phyloP scores from a whole-genome alignment of 92 coral and sea anemone genomes.

The Heliopora coerulea region DNA sequence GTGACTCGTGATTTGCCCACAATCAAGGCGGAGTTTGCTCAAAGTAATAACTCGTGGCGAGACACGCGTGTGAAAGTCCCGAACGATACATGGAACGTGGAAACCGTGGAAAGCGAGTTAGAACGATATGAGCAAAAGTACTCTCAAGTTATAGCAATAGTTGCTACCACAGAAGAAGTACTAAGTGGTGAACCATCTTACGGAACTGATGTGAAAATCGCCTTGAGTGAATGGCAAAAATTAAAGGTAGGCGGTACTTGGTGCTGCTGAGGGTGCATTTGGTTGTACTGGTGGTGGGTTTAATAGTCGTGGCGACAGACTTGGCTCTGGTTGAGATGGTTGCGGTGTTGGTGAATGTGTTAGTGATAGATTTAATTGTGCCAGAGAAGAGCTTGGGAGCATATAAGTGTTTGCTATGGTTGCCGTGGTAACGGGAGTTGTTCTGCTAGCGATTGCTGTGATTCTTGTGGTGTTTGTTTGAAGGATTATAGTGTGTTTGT shows the following conservation, averaged over 20 bases:
- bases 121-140: constrained; percentile 20
- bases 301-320: neutral
- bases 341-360: neutral
- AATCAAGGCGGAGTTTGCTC: constrained; percentile 37
- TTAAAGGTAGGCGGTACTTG: constrained; percentile 8
- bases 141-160: neutral
- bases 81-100: constrained; percentile 38
- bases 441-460: no score
- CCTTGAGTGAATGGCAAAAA: constrained; percentile 38
- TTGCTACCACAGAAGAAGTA: constrained; percentile 10
- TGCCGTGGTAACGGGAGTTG: no score
- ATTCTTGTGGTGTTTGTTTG: no score
- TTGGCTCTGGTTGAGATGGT: neutral
- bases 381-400: no score
- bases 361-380: no score
- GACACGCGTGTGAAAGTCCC: constrained; percentile 48
- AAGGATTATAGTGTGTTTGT: no score
- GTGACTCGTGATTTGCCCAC: constrained; percentile 29
- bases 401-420: no score
- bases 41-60: constrained; percentile 35
- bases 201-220: constrained; percentile 16
- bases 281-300: no score
- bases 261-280: no score
- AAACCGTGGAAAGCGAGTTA: constrained; percentile 29
- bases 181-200: constrained; percentile 8